Conservation (phyloP, 2,797 vertebrate species). For the Phylloscopus collybita region DNA sequence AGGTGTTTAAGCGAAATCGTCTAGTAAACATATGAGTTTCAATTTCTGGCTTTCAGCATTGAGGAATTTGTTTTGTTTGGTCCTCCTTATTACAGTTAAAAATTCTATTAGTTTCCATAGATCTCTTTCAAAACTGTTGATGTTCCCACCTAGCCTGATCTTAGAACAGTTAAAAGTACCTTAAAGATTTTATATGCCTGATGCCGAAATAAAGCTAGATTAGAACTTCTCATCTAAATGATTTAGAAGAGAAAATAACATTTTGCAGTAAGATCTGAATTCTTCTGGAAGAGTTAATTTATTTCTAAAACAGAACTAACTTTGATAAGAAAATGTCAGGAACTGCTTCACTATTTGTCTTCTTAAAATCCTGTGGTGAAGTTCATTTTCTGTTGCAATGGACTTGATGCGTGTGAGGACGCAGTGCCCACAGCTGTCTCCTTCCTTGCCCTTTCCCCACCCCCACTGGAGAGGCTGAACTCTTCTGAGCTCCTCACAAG, state of each 20-base stretch:
- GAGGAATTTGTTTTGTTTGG: not conserved
- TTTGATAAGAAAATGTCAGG: not conserved
- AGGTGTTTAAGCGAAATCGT: not conserved
- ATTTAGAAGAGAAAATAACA: not conserved
- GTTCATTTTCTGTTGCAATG: not conserved
- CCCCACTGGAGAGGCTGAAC: not conserved
- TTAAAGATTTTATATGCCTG: not conserved
- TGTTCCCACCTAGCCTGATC: not conserved
- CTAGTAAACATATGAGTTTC: not conserved
- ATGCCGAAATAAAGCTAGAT: not conserved
- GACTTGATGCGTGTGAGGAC: not conserved
- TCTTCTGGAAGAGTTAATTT: not conserved
- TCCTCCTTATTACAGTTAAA: not conserved
- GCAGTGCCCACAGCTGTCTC: rapidly evolving
- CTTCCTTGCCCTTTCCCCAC: not conserved
- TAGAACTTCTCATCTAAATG: not conserved
- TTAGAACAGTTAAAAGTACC: not conserved
- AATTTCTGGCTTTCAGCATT: not conserved
- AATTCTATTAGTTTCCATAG: not conserved
- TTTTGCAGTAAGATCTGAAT: not conserved
- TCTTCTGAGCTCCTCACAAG: not conserved
- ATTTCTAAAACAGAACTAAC: not conserved
- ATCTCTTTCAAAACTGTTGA: not conserved
- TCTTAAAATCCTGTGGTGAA: not conserved
- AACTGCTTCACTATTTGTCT: not conserved